Base-by-base conservation (phyloP, 2,888 invertebrate species). In the Boloria euphrosyne region DNA sequence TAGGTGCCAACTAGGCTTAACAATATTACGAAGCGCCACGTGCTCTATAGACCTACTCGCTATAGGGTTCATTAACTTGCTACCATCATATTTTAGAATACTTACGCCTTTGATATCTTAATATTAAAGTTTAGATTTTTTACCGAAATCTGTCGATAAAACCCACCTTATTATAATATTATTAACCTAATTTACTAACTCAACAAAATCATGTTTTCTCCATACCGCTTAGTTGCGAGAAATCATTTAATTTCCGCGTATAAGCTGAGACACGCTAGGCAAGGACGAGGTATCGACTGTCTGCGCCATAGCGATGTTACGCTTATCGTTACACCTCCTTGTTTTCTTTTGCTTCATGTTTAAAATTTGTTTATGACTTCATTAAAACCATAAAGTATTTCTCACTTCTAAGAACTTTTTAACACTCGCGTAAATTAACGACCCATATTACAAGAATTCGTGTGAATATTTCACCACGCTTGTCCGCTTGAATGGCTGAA, bases 201-300 rank as follows among this genome's bases (percentile, higher is more conserved):
- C 6, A 31, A 31, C 31, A 31, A 38, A 38, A 10, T 31, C 31
- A 38, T 38, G 10, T 49, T 49, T 58, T 49, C 17, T 22, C 17
- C 69, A 64, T 67, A 66, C 66, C 67, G 69, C 59, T 69, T 80
- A 80, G 79, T 77, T 71, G 67, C 78, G 73, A 81, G 83, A 83
- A 83, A 83, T 85, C 81, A 31, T 38, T 78, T 80, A 82, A 82
- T 81, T 84, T 85, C 82, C 81, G 80, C 76, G 80, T 80, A 82
- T 83, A 83, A 78, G 81, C 82, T 65, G 65, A 64, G 46, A 69
- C 80, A 71, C 76, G 77, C 71, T 74, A 77, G 75, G 78, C 80
- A 81, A 83, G 82, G 84, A 79, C 81, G 78, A 71, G 27, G 47
- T 70, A 61, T 62, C 52, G 52, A 61, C 65, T 49, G 52, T 38